Base-by-base conservation (phyloP, 2,888 invertebrate genomes). In the Salticus scenicus region DNA sequence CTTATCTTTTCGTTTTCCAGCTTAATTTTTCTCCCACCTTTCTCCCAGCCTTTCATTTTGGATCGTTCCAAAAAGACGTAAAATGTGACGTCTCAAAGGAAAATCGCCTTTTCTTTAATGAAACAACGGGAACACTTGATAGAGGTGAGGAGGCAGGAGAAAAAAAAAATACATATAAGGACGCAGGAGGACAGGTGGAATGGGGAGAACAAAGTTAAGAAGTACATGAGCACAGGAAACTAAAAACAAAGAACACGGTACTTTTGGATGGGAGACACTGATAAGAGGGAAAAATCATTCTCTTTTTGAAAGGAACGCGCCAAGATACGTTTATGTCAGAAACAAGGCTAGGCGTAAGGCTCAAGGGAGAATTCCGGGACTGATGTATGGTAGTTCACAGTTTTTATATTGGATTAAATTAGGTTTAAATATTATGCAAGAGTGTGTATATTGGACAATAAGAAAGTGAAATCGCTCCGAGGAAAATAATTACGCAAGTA, bases 161-260 rank as follows among this genome's bases (percentile, higher is more conserved):
- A 57, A 37, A 37, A 37, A 37, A 37, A 37, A 37, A 10, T 37
- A 37, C 10, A 10, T 4, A 7, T 10, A 37, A 10, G 37, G 37
- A 37, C 7, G 37, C 37, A 4, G 7, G 17, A 47, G 42, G 17
- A 17, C 2, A 10, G 4, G 5, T 24, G 24, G 14, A 57, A 5
- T 1, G 7, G 17, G 57, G 5, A 24, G 42, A 14, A 17, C 17
- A 17, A 47, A 47, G 42, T 47, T 47, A 47, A 47, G 42, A 47
- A 47, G 10, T 47, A 17, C 14, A 47, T 2, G 42, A 47, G 17
- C 42, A 47, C 17, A 17, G 42, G 42, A 47, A 47, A 47, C 14
- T 47, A 17, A 57, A 57, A n/a, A n/a, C n/a, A n/a, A n/a, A 57
- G 57, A 57, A 57, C 57, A 57, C 20, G 57, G 57, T 57, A 12